A percentile compares a stretch with the other conserved stretches of the same genome.
Evolutionary conservation across 2,113 vertebrate species (phyloP).

Genomic region (Nasalis larvatus): DNA sequence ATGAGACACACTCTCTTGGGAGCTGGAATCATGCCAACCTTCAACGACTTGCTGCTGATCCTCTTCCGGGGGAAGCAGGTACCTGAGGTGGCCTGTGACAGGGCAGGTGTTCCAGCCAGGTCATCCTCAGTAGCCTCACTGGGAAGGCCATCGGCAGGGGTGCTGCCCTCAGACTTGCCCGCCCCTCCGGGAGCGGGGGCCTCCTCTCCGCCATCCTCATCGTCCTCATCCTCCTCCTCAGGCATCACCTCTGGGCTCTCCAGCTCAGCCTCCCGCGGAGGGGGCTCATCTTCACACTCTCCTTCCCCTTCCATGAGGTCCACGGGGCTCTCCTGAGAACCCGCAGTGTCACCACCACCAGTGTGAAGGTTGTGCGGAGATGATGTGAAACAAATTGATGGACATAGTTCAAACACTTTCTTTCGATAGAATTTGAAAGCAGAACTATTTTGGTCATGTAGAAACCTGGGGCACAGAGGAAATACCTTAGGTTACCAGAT

Average conservation of each 20-base stretch:
- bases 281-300: constrained; percentile 68
- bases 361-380: neutral
- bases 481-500: neutral
- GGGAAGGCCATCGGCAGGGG: constrained; percentile 32
- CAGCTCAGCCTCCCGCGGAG: constrained; percentile 64
- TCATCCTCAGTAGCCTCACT: constrained; percentile 56
- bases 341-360: neutral
- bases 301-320: constrained; percentile 66
- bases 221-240: constrained; percentile 59
- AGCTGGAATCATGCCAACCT: constrained; percentile 86
- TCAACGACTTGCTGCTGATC: constrained; percentile 86
- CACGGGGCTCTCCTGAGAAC: neutral
- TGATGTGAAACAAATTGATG: constrained; percentile 77
- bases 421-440: constrained; percentile 86
- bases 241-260: constrained; percentile 48
- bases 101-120: constrained; percentile 54
- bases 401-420: constrained; percentile 85
- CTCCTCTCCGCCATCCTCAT: constrained; percentile 67
- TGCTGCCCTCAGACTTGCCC: neutral
- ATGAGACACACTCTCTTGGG: constrained; percentile 87
- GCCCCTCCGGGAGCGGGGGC: constrained; percentile 16
- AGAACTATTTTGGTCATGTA: constrained; percentile 84
- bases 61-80: constrained; percentile 83
- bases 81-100: constrained; percentile 70
- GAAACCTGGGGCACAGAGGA: constrained; percentile 79